Percentiles rank a stretch among this genome's conserved stretches.
These are phyloP conservation scores for Pteropus rufus DNA, from an alignment of 2,797 vertebrate genomes.

Conservation along the genomic window DNA sequence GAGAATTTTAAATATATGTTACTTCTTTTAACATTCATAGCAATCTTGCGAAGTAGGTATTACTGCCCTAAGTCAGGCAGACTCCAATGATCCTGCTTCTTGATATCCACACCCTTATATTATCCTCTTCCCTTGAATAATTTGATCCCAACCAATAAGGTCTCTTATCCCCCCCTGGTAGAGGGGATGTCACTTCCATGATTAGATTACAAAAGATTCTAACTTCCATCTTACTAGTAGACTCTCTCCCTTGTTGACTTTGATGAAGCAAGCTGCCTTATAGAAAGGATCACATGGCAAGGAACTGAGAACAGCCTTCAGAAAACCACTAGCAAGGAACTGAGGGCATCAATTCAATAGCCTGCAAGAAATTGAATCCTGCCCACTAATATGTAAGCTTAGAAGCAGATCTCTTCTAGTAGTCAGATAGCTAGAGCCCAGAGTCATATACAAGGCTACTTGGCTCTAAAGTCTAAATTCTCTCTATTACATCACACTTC, in stretches of 20 bases:
- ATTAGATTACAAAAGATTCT: conserved; percentile 17
- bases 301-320: neutral
- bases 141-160: neutral
- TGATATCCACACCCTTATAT: neutral
- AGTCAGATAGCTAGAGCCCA: neutral
- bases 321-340: neutral
- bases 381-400: neutral
- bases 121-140: neutral
- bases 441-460: neutral
- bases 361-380: conserved; percentile 4
- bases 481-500: neutral
- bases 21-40: conserved; percentile 24
- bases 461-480: neutral
- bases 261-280: neutral
- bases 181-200: neutral
- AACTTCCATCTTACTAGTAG: neutral
- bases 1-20: neutral
- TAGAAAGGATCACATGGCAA: neutral
- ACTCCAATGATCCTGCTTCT: neutral
- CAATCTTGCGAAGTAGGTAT: neutral
- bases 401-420: neutral
- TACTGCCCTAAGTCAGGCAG: neutral
- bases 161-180: neutral
- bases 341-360: neutral
- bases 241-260: neutral